Conservation (phyloP, 2,113 vertebrate genomes). For the Xyliphius kryptos region DNA sequence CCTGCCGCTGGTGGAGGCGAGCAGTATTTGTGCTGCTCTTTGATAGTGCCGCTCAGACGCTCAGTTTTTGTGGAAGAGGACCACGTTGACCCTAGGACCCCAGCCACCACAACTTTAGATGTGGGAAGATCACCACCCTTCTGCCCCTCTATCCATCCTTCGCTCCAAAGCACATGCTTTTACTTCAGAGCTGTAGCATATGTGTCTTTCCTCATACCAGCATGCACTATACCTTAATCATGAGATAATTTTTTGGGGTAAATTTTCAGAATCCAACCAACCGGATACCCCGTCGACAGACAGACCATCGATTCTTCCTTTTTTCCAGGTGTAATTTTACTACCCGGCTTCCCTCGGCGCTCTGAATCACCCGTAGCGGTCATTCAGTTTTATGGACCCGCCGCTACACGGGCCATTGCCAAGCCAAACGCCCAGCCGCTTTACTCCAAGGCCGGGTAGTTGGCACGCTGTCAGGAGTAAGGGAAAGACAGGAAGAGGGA, state of each 20-base stretch:
- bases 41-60: conserved; percentile 71
- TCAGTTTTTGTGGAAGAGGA: conserved; percentile 60
- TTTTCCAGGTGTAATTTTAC: conserved; percentile 55
- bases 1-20: conserved; percentile 72
- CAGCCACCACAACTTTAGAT: conserved; percentile 77
- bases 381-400: conserved; percentile 37
- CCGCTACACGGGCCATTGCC: conserved; percentile 42
- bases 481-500: conserved; percentile 14
- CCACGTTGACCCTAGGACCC: conserved; percentile 59
- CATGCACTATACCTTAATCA: conserved; percentile 28
- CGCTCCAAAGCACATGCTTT: conserved; percentile 50
- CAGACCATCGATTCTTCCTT: conserved; percentile 40
- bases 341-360: conserved; percentile 35
- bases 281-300: conserved; percentile 53
- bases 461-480: conserved; percentile 32
- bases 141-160: conserved; percentile 18
- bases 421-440: conserved; percentile 34
- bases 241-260: too few relatives aligned
- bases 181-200: conserved; percentile 64
- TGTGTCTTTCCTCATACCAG: conserved; percentile 11
- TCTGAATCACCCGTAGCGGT: conserved; percentile 17
- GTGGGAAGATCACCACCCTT: conserved; percentile 65
- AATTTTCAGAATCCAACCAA: background rate
- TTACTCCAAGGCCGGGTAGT: conserved; percentile 39
- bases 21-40: conserved; percentile 76